These are phyloP conservation scores for Lonchura striata DNA, from an alignment of 2,113 vertebrate genomes.

Conservation along the genomic window DNA sequence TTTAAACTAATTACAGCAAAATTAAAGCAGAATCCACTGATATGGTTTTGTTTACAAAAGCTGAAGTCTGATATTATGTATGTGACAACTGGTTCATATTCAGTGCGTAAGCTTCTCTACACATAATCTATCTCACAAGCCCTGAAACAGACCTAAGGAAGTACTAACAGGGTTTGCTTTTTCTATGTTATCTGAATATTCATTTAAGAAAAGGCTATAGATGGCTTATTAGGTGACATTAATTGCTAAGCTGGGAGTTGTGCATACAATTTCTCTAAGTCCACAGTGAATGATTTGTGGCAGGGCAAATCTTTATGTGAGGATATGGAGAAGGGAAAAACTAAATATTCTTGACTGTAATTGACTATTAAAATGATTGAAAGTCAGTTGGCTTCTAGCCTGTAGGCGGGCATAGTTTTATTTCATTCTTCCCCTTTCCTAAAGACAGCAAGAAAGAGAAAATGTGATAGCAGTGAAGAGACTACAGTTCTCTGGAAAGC, in stretches of 20 bases:
- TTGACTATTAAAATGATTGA: constrained; percentile 44
- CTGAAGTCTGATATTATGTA: neutral
- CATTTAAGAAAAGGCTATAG: constrained; percentile 36
- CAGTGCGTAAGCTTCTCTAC: neutral
- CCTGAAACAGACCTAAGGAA: constrained; percentile 7
- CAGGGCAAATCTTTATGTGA: neutral
- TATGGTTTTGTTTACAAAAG: constrained; percentile 16
- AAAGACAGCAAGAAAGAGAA: constrained; percentile 6
- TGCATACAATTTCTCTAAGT: neutral
- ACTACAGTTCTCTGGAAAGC: neutral
- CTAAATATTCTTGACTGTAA: constrained; percentile 25
- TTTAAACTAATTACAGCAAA: constrained; percentile 9
- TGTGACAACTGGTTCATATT: neutral
- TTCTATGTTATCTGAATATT: neutral
- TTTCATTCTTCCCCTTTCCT: neutral
- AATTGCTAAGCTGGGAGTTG: constrained; percentile 6
- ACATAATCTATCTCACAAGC: neutral
- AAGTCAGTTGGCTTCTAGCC: constrained; percentile 13
- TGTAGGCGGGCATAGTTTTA: neutral
- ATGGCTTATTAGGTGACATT: constrained; percentile 25
- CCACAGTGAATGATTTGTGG: constrained; percentile 28
- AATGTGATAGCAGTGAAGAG: neutral
- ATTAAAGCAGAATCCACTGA: constrained; percentile 5
- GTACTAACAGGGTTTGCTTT: neutral
- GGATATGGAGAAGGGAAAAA: neutral